Conservation (phyloP, 2,888 invertebrate genomes). For the Lucinisca nassula region DNA sequence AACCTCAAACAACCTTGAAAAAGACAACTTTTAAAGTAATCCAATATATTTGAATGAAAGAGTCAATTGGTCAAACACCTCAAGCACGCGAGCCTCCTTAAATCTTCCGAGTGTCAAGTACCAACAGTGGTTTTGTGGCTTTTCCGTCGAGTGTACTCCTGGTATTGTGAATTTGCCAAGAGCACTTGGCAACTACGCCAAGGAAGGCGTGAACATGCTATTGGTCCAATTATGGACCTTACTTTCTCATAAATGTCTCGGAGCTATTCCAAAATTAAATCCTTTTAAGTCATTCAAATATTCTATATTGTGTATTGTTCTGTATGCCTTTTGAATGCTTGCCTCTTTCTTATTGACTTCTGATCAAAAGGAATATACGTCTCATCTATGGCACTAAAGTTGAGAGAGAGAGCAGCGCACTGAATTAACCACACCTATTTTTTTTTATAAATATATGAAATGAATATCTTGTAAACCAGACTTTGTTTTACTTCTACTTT, state of each 20-base stretch:
- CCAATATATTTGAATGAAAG: slow-evolving; percentile 1
- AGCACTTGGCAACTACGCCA: neutral
- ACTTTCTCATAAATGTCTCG: neutral
- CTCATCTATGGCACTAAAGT: no score
- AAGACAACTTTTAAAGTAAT: slow-evolving; percentile 10
- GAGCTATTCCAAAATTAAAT: neutral
- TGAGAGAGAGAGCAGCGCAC: no score
- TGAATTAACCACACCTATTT: no score
- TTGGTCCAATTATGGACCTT: neutral
- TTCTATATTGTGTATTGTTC: neutral
- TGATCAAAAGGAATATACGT: no score
- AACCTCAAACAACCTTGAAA: slow-evolving; percentile 5
- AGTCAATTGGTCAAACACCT: slow-evolving; percentile 17
- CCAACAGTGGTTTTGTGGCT: neutral
- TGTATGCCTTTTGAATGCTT: neutral
- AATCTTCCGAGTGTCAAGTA: neutral
- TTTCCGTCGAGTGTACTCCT: neutral
- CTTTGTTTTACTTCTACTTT: no score
- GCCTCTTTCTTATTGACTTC: neutral
- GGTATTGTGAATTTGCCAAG: neutral
- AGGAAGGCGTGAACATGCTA: neutral
- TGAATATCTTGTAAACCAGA: no score
- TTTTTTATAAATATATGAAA: no score
- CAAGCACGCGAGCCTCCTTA: neutral
- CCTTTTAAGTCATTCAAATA: neutral